Evolutionary conservation across 2,113 vertebrate species (phyloP).

Genomic region (Epinephelus cyanopodus): DNA sequence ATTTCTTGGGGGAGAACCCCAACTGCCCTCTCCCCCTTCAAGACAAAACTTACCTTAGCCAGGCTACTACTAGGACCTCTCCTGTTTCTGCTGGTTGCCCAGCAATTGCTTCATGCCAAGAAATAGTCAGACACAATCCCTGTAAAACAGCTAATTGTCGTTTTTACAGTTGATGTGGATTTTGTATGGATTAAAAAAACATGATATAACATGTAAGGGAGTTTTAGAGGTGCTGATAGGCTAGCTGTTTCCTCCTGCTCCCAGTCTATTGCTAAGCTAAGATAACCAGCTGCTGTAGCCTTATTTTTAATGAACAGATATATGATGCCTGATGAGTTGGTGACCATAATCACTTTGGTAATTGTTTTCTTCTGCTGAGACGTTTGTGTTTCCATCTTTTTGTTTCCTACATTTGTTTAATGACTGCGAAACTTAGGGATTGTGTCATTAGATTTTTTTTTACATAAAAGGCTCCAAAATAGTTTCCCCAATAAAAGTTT

Average conservation of each 20-base stretch:
- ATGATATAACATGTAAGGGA: neutral
- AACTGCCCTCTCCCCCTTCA: too few species aligned
- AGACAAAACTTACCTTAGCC: too few species aligned
- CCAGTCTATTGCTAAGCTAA: neutral
- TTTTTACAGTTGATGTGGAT: neutral
- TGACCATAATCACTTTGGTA: too few species aligned
- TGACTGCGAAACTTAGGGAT: neutral
- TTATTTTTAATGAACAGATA: too few species aligned
- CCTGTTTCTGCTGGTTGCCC: too few species aligned
- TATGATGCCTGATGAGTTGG: too few species aligned
- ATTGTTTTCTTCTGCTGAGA: neutral
- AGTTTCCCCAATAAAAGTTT: constrained; percentile 1
- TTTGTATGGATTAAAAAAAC: neutral
- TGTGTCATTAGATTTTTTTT: neutral
- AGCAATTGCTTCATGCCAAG: neutral
- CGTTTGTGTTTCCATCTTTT: neutral
- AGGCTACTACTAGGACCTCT: too few species aligned
- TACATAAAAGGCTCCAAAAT: neutral
- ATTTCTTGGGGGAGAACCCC: too few species aligned
- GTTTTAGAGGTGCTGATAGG: neutral
- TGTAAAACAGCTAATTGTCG: neutral
- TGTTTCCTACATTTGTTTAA: neutral
- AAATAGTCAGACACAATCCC: neutral
- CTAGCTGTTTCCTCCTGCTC: neutral
- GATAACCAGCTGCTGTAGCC: neutral